Percentiles rank a stretch among this genome's conserved stretches.
These are phyloP conservation scores for Notamacropus eugenii DNA, from an alignment of 2,797 vertebrate genomes.

Conservation along the genomic window DNA sequence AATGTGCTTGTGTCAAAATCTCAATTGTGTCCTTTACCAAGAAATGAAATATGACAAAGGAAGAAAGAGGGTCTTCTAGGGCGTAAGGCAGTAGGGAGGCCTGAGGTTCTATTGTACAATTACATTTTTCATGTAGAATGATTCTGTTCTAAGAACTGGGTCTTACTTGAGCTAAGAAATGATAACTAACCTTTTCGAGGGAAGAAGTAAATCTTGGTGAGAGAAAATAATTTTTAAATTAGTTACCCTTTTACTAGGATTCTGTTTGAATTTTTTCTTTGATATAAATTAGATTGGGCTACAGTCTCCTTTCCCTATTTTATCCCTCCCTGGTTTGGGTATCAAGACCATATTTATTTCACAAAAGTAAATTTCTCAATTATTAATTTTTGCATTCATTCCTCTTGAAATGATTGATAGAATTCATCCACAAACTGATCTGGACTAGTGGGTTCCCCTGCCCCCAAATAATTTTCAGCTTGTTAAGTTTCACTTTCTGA, in stretches of 20 bases:
- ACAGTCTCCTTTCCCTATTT: background rate
- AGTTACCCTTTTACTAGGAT: background rate
- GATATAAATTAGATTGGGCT: background rate
- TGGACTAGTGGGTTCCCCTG: background rate
- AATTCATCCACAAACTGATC: background rate
- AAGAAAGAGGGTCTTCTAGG: constrained; percentile 2
- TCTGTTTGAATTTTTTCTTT: background rate
- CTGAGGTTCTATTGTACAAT: background rate
- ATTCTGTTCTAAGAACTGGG: background rate
- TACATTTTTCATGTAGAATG: background rate
- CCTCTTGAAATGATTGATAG: background rate
- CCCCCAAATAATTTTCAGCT: background rate
- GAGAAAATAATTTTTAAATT: background rate
- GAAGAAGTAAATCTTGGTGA: background rate
- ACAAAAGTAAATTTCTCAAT: background rate
- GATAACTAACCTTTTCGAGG: background rate
- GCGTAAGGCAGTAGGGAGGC: background rate
- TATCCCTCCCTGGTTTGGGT: background rate
- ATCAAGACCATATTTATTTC: background rate
- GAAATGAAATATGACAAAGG: constrained; percentile 7
- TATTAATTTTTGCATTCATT: background rate
- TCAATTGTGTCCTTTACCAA: background rate
- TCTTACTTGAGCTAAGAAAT: background rate
- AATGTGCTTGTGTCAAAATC: background rate
- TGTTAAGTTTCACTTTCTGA: background rate